Evolutionary conservation across 92 coral and sea anemone species (phyloP).

Genomic region (Zoanthus sansibaricus): DNA sequence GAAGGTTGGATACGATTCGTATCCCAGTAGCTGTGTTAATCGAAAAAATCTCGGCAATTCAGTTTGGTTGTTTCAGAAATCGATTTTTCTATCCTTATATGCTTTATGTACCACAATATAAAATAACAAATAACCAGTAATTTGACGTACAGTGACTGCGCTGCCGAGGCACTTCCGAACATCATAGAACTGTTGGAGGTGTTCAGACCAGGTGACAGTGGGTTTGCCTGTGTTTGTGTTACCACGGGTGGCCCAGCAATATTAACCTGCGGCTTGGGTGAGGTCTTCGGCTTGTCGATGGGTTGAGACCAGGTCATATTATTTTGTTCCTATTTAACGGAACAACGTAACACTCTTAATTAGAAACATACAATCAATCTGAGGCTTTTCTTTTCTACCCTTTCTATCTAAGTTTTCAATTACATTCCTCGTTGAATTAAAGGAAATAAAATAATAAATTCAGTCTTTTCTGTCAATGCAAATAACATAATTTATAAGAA

Average conservation of each 20-base stretch:
- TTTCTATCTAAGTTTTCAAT: no score
- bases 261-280: constrained; percentile 23
- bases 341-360: neutral
- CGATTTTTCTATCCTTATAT: neutral
- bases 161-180: constrained; percentile 15
- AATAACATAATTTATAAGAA: no score
- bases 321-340: constrained; percentile 20
- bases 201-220: constrained; percentile 18
- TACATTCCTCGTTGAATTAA: no score
- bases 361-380: no score
- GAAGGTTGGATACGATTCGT: no score
- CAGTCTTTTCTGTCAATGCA: no score
- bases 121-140: no score
- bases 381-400: no score
- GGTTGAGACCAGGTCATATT: constrained; percentile 51
- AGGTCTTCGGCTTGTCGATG: constrained; percentile 29
- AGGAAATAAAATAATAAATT: no score
- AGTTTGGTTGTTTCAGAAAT: neutral
- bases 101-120: neutral
- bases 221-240: constrained; percentile 39
- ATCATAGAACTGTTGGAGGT: constrained; percentile 13
- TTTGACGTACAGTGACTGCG: neutral
- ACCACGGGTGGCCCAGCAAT: neutral
- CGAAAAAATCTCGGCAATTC: no score
- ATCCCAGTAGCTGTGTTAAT: no score